A percentile compares a stretch with the other conserved stretches of the same genome.
phyloP scores from a whole-genome alignment of 1,140 invertebrate genomes.

The Drosophila baimaii region DNA sequence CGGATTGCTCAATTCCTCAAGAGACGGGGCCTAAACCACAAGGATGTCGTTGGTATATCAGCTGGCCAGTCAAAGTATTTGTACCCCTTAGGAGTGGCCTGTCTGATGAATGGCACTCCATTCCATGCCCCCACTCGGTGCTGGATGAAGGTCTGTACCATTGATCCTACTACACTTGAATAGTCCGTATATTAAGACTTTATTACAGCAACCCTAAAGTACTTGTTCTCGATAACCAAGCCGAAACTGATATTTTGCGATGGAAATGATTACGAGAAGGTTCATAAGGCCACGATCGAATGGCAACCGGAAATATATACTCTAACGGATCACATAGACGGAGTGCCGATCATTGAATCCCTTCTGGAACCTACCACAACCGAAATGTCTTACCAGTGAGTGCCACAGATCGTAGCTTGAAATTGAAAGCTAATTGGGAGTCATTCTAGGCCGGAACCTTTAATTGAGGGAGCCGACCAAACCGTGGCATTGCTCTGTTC shows the following conservation, averaged over 20 bases:
- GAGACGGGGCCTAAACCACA: background rate
- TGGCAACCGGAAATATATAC: slow-evolving; percentile 33
- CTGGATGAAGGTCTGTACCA: slow-evolving; percentile 47
- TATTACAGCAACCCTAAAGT: slow-evolving; percentile 43
- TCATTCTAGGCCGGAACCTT: slow-evolving; percentile 42
- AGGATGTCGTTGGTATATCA: slow-evolving; percentile 64
- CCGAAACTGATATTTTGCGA: slow-evolving; percentile 69
- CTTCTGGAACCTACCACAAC: slow-evolving; percentile 50
- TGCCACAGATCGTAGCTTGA: background rate
- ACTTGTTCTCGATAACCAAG: slow-evolving; percentile 58
- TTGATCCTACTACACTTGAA: background rate
- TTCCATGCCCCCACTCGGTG: slow-evolving; percentile 1
- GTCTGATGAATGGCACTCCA: slow-evolving; percentile 61
- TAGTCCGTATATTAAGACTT: background rate
- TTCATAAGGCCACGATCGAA: background rate
- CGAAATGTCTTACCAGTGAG: slow-evolving; percentile 64
- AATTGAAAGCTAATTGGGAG: background rate
- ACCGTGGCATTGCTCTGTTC: slow-evolving; percentile 85
- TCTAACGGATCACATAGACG: slow-evolving; percentile 45
- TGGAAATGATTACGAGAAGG: slow-evolving; percentile 56
- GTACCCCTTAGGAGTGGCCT: slow-evolving; percentile 55
- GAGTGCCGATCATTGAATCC: slow-evolving; percentile 48
- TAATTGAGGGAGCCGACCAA: slow-evolving; percentile 54
- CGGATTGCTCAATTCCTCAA: slow-evolving; percentile 45
- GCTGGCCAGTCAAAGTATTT: slow-evolving; percentile 58